Conservation (phyloP, 2,797 vertebrate genomes). For the Masticophis lateralis region DNA sequence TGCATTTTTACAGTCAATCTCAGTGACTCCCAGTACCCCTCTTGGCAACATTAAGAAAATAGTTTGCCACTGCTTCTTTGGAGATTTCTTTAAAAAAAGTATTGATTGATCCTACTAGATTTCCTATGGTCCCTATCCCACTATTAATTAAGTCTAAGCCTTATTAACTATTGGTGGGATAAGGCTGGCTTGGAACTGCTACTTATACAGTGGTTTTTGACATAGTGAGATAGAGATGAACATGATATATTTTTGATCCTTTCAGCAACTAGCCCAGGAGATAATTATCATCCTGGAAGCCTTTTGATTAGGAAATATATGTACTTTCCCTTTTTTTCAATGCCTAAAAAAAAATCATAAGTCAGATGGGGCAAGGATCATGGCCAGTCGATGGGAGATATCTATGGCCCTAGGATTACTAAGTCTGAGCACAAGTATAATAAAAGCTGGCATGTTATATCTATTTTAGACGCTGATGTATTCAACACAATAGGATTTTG, state of each 20-base stretch:
- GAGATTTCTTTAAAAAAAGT: neutral
- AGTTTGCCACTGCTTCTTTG: neutral
- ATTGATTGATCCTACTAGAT: neutral
- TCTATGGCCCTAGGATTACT: neutral
- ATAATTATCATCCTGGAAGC: neutral
- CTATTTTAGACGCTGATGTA: neutral
- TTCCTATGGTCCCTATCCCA: neutral
- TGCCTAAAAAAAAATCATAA: neutral
- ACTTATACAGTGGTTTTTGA: neutral
- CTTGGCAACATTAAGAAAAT: neutral
- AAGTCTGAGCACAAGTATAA: neutral
- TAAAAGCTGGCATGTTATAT: neutral
- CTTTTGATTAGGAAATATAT: neutral
- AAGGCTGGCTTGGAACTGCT: neutral
- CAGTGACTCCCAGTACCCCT: neutral
- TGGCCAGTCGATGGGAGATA: neutral
- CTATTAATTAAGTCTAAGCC: neutral
- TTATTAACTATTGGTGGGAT: neutral
- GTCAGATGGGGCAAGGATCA: neutral
- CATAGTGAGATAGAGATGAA: neutral
- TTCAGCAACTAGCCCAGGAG: neutral
- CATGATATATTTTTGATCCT: neutral
- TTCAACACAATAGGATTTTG: neutral
- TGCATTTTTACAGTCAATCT: neutral
- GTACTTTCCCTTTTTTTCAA: neutral